Percentiles rank a stretch among this genome's conserved stretches.
phyloP scores from a whole-genome alignment of 1,140 invertebrate species.

The Araneus ventricosus region DNA sequence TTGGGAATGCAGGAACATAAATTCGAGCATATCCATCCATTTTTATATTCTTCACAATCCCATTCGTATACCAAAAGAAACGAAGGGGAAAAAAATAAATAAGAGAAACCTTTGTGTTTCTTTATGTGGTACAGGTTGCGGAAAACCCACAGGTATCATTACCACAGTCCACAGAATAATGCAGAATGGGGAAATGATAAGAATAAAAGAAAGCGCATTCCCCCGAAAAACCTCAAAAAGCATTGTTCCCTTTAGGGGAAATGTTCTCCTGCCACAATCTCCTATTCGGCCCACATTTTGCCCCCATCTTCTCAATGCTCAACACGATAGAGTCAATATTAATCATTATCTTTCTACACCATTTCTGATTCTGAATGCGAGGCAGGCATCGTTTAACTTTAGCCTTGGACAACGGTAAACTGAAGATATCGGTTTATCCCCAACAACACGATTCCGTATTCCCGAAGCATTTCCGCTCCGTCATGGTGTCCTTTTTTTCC shows the following conservation, averaged over 20 bases:
- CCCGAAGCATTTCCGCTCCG: slow-evolving; percentile 31
- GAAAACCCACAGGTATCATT: slow-evolving; percentile 25
- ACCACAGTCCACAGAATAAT: neutral
- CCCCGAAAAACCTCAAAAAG: neutral
- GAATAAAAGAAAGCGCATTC: neutral
- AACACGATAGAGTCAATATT: slow-evolving; percentile 51
- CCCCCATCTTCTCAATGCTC: slow-evolving; percentile 6
- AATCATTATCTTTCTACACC: slow-evolving; percentile 40
- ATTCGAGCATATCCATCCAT: neutral
- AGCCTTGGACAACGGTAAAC: slow-evolving; percentile 23
- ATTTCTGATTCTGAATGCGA: slow-evolving; percentile 49
- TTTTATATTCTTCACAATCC: neutral
- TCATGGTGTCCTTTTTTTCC: neutral
- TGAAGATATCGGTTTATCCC: slow-evolving; percentile 41
- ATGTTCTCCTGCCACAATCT: neutral
- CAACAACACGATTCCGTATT: slow-evolving; percentile 37
- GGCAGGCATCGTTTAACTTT: slow-evolving; percentile 39
- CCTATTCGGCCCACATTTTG: neutral
- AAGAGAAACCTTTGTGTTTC: neutral
- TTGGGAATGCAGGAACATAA: neutral
- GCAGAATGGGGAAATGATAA: neutral
- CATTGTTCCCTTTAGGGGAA: neutral
- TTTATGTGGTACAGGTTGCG: neutral
- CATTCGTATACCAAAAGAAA: too few relatives aligned
- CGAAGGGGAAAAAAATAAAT: neutral